phyloP scores from a whole-genome alignment of 2,113 vertebrate species.

The Trichomycterus rosablanca region DNA sequence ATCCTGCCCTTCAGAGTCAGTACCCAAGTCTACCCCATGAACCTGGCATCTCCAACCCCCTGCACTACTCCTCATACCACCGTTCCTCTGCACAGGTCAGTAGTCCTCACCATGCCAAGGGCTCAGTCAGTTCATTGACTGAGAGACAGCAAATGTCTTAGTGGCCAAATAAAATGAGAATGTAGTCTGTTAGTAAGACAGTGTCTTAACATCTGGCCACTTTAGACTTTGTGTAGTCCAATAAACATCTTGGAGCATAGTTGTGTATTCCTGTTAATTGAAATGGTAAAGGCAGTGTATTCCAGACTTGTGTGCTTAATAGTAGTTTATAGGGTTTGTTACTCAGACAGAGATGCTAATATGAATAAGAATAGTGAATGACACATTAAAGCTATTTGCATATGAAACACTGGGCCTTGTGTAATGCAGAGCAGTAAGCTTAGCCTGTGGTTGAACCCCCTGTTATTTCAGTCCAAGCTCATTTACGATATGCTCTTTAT shows the following conservation, averaged over 20 bases:
- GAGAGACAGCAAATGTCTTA: no score
- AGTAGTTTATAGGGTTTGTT: constrained; percentile 43
- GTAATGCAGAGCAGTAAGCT: constrained; percentile 31
- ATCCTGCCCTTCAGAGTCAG: constrained; percentile 91
- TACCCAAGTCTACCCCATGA: constrained; percentile 90
- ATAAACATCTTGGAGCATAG: constrained; percentile 16
- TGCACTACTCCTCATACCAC: constrained; percentile 94
- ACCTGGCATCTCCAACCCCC: constrained; percentile 79
- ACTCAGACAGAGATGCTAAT: constrained; percentile 48
- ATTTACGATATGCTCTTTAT: constrained; percentile 14
- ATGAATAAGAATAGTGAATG: constrained; percentile 43
- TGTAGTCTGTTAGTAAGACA: background rate
- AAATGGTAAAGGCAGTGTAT: constrained; percentile 41
- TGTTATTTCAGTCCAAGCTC: constrained; percentile 1
- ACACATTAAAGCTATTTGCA: constrained; percentile 35
- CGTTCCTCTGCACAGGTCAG: constrained; percentile 91
- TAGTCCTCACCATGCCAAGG: background rate
- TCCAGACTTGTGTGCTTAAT: constrained; percentile 42
- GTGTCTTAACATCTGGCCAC: background rate
- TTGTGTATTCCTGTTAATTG: constrained; percentile 40
- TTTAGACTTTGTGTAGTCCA: background rate
- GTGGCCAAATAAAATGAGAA: no score
- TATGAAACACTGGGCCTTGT: constrained; percentile 31
- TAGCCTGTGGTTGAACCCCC: constrained; percentile 16
- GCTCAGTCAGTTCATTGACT: no score